phyloP scores from a whole-genome alignment of 2,888 invertebrate genomes.

The Drosophila emarginata region DNA sequence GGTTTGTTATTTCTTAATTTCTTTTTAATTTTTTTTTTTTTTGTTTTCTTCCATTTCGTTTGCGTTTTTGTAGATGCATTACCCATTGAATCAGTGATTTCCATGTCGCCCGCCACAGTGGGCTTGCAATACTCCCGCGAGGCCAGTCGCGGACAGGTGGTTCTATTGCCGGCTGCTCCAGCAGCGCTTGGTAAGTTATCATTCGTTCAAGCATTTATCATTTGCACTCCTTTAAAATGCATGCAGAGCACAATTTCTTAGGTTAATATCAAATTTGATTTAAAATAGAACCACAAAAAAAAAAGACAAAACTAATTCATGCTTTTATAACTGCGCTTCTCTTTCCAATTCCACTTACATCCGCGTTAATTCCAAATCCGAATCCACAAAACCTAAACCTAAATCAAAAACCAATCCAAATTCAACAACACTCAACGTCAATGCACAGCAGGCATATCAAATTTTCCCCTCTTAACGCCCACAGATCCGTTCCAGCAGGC shows the following conservation, averaged over 20 bases:
- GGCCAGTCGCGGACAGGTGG: conserved; percentile 91
- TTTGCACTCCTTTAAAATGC: conserved; percentile 35
- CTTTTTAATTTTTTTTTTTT: conserved; percentile 47
- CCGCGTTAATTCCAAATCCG: conserved; percentile 18
- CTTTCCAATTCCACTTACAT: conserved; percentile 39
- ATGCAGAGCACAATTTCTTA: conserved; percentile 27
- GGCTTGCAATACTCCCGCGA: conserved; percentile 94
- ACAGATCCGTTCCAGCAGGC: conserved; percentile 82
- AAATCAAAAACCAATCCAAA: conserved; percentile 22
- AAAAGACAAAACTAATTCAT: conserved; percentile 73
- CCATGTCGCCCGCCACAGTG: conserved; percentile 88
- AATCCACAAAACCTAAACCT: conserved; percentile 19
- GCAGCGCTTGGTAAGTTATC: conserved; percentile 83
- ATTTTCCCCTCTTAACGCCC: conserved; percentile 81
- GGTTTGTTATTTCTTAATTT: conserved; percentile 66
- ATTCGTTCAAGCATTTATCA: conserved; percentile 14
- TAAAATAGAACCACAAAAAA: conserved; percentile 47
- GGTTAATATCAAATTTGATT: conserved; percentile 43
- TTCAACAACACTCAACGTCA: conserved; percentile 40
- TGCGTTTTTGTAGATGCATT: conserved; percentile 85
- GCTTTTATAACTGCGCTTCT: conserved; percentile 75
- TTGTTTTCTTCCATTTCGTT: neutral
- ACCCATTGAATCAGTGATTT: conserved; percentile 89
- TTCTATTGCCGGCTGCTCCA: conserved; percentile 89
- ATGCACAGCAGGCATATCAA: conserved; percentile 81